These are phyloP conservation scores for Cerastoderma edule DNA, from an alignment of 2,888 invertebrate species.

Conservation along the genomic window DNA sequence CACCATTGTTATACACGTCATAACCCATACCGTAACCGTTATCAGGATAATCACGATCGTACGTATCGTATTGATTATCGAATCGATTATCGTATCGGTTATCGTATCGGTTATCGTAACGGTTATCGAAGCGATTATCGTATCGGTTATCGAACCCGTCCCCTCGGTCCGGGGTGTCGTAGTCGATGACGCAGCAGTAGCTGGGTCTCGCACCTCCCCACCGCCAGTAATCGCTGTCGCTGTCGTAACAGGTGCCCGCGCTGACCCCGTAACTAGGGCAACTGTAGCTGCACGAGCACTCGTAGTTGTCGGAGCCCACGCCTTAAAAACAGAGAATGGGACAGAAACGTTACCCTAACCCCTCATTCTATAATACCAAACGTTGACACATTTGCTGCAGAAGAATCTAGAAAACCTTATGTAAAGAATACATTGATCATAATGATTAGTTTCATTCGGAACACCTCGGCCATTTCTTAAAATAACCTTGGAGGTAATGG, in stretches of 20 bases:
- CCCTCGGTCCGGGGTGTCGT: conserved; percentile 27
- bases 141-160: conserved; percentile 1
- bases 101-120: background rate
- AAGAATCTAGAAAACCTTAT: background rate
- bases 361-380: background rate
- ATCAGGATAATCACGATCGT: background rate
- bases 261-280: conserved; percentile 43
- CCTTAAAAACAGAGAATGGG: conserved; percentile 32
- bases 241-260: conserved; percentile 42
- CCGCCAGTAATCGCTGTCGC: conserved; percentile 36
- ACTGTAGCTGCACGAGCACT: conserved; percentile 52
- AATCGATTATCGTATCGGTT: background rate
- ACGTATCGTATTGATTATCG: background rate
- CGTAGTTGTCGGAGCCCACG: conserved; percentile 40
- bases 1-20: background rate
- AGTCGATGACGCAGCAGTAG: conserved; percentile 52
- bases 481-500: too few species aligned
- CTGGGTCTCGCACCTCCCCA: conserved; percentile 31
- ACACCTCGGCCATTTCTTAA: too few species aligned
- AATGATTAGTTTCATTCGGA: background rate
- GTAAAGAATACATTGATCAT: background rate
- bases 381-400: background rate
- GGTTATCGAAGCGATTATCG: background rate
- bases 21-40: background rate
- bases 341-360: too few species aligned